Evolutionary conservation across 30 jellyfish, hydroid and myxozoan genomes (phyloP), one percentile per base, ranked within the genome.

Genomic region (Mastigias papua): DNA sequence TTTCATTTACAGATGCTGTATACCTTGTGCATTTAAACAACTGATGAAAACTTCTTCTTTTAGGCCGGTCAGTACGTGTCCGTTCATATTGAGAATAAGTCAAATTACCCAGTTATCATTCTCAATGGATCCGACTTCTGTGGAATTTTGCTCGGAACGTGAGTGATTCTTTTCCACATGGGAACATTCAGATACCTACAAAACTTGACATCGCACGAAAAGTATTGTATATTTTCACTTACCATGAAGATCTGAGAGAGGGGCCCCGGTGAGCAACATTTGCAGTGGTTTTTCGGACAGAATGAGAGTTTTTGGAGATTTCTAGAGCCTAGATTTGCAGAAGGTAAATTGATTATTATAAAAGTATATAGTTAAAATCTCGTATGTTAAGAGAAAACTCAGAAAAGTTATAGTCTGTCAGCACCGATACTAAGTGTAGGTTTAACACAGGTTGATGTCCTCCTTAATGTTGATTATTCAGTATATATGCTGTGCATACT

Each of bases 31-130:
- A 15, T 42, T 42, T 42, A 4, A 42, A 4, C 13, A n/a, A n/a
- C 13, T 42, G 13, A 42, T 42, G 7, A 19, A 57, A 57, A 57
- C 17, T 57, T 57, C 54, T 54, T 11, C 42, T 77, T 66, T 1
- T 79, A 89, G 97, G 97, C 97, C 62, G 92, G 92, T 5, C 97
- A 89, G 70, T 79, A 75, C 80, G 92, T 80, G 23, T 89, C 97
- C 33, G 89, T 89, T 32, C 90, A 69, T 29, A 64, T 89, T 30
- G 91, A 80, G 80, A 89, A 89, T 82, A 78, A 78, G 73, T 89
- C 97, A 35, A 71, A 73, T n/a, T 78, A 89, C 69, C 92, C 86
- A 0, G 84, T 89, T 22, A 80, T 79, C 34, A 66, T 89, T n/a
- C 82, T 79, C 8, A 73, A 80, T 65, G 97, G 92, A 6, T 78